Evolutionary conservation across 2,888 invertebrate species (phyloP), one percentile per base, ranked within the genome.

Genomic region (Chaetoderma sp.): DNA sequence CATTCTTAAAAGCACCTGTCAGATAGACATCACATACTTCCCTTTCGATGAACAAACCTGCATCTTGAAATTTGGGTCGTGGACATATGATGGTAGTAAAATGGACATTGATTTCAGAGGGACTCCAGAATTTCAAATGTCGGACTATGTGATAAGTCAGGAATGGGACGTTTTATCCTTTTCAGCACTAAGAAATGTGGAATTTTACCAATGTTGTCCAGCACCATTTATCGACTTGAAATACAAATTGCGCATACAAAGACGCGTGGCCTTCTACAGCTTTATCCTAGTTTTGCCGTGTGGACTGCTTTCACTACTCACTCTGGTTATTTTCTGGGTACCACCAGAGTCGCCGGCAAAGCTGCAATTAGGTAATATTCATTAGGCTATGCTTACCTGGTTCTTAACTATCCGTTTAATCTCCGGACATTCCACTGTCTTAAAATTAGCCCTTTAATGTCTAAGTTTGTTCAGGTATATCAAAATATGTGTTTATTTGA

Each of bases 341-440:
- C 87, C 87, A 8, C 86, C 86, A 5, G 86, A 87, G 68, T 83
- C 86, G 13, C 84, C 86, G 1, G 86, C 86, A 30, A 86, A 87
- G 75, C 81, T 86, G 63, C 78, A 83, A 32, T 74, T 87, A 52
- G 86, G 86, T 86, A 78, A 74, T 84, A n/a, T n/a, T n/a, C n/a
- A n/a, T n/a, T n/a, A n/a, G n/a, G n/a, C n/a, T n/a, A n/a, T n/a
- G n/a, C n/a, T n/a, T n/a, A n/a, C n/a, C n/a, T n/a, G n/a, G n/a
- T n/a, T n/a, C n/a, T n/a, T n/a, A n/a, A n/a, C n/a, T n/a, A n/a
- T n/a, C n/a, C n/a, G n/a, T n/a, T n/a, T n/a, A n/a, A n/a, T n/a
- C n/a, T n/a, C n/a, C n/a, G n/a, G n/a, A n/a, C n/a, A n/a, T n/a
- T n/a, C n/a, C n/a, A n/a, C n/a, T n/a, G n/a, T n/a, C n/a, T n/a